These are phyloP conservation scores for Orthonychiurus folsomi DNA, from an alignment of 2,888 invertebrate species.

Conservation along the genomic window DNA sequence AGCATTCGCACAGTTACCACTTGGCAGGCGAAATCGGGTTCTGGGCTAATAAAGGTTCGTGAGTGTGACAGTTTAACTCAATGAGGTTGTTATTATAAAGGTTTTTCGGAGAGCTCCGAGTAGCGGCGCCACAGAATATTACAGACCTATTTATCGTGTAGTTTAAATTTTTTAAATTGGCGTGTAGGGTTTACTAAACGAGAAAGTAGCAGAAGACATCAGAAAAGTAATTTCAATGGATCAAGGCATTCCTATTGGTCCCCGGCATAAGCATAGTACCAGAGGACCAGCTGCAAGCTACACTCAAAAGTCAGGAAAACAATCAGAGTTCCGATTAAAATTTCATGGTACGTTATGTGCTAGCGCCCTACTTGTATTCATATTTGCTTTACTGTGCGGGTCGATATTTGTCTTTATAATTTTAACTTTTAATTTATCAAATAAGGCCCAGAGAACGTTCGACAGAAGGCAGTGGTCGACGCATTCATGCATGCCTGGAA, in stretches of 20 bases:
- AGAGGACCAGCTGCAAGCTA: not conserved
- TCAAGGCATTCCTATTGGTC: slow-evolving; percentile 31
- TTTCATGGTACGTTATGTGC: slow-evolving; percentile 22
- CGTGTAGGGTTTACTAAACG: slow-evolving; percentile 2
- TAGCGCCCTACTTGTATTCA: no score
- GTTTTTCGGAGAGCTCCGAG: no score
- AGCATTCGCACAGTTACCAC: not conserved
- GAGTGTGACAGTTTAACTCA: not conserved
- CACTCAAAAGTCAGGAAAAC: not conserved
- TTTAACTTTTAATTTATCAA: not conserved
- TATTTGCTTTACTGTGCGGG: no score
- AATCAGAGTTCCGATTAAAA: slow-evolving; percentile 15
- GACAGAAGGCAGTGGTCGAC: slow-evolving; percentile 74
- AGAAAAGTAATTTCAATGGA: slow-evolving; percentile 36
- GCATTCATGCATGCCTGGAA: slow-evolving; percentile 91
- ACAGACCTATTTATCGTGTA: no score
- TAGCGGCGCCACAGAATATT: no score
- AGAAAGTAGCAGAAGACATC: slow-evolving; percentile 37
- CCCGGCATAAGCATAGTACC: slow-evolving; percentile 7
- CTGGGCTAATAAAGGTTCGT: slow-evolving; percentile 1
- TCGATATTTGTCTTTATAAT: not conserved
- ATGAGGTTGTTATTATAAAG: no score
- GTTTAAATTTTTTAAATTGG: slow-evolving; percentile 1
- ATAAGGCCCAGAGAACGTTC: slow-evolving; percentile 62
- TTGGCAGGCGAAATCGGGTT: not conserved